Conservation (phyloP, 2,113 vertebrate genomes). For the Corvus moneduloides region DNA sequence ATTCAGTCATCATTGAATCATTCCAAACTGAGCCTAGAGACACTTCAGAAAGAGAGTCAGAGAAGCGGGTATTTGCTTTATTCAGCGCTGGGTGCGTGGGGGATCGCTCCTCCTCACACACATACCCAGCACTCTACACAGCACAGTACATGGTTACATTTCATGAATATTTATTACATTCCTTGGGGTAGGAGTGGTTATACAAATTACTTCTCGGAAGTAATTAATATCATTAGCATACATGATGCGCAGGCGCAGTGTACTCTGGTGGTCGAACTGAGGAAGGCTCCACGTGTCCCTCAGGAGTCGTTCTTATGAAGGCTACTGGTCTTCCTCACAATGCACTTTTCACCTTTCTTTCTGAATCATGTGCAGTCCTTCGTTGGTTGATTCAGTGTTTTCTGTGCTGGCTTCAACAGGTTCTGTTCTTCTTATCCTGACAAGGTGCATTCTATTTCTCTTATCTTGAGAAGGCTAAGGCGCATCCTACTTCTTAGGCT, state of each 20-base stretch:
- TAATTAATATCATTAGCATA: not conserved
- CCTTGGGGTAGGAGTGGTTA: not conserved
- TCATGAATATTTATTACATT: not conserved
- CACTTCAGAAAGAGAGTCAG: not conserved
- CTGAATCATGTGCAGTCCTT: not conserved
- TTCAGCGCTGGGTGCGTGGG: not conserved
- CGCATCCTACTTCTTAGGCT: not conserved
- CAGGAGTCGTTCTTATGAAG: not conserved
- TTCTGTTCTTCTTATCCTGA: not conserved
- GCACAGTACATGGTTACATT: not conserved
- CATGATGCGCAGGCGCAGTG: accelerated
- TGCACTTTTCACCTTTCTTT: not conserved
- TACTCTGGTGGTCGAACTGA: not conserved
- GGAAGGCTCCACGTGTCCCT: not conserved
- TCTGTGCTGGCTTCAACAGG: not conserved
- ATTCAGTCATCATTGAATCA: not conserved
- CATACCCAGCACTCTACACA: not conserved
- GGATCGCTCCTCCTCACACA: not conserved
- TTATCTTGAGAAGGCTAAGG: not conserved
- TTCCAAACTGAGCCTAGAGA: not conserved
- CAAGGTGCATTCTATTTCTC: not conserved
- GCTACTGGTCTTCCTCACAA: not conserved
- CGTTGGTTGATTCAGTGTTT: not conserved
- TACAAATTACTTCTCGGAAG: not conserved
- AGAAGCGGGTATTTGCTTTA: not conserved